Base-by-base conservation (phyloP, 2,888 invertebrate genomes). In the Papilio protenor region DNA sequence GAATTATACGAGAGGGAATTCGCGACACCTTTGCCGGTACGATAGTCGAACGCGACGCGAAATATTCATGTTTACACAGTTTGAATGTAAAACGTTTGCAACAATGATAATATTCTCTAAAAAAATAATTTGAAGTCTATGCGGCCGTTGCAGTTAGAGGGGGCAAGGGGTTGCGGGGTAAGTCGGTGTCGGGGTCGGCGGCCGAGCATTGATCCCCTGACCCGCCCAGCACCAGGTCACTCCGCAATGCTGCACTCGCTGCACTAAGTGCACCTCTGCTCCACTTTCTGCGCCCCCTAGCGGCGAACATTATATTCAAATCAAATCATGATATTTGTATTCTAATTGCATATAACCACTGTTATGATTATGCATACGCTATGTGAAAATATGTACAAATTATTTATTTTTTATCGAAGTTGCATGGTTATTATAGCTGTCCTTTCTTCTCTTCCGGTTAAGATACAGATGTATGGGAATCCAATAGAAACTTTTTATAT, bases 231-330 rank as follows among this genome's bases (percentile, higher is more conserved):
- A 61, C 5, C 61, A 74, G 61, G 61, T 27, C 74, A 64, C 27
- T 49, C 74, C 55, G 75, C 75, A 75, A n/a, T 69, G 75, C 75
- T 64, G 75, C 61, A 64, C 33, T 64, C 49, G 52, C 75, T 64
- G 47, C 49, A 64, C 64, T 61, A 18, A 14, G 23, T n/a, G 59
- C 59, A 45, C 47, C 61, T 61, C 27, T 64, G 61, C 23, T 61
- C 73, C 27, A 61, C 47, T 47, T 64, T 49, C 11, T 16, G 23
- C 59, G 59, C 23, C 40, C 66, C 16, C 45, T 21, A 16, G 45
- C 21, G 40, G 45, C 40, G 45, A 12, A 45, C 66, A n/a, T 45
- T 21, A 69, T 69, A 45, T 45, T 21, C 66, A 21, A 45, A 69
- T 45, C 45, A 69, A 11, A 45, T 69, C 14, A 21, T n/a, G 45